Percentiles rank a stretch among this genome's conserved stretches.
These are phyloP conservation scores for Mormyrops attenuatus DNA, from an alignment of 2,797 vertebrate species.

Conservation along the genomic window DNA sequence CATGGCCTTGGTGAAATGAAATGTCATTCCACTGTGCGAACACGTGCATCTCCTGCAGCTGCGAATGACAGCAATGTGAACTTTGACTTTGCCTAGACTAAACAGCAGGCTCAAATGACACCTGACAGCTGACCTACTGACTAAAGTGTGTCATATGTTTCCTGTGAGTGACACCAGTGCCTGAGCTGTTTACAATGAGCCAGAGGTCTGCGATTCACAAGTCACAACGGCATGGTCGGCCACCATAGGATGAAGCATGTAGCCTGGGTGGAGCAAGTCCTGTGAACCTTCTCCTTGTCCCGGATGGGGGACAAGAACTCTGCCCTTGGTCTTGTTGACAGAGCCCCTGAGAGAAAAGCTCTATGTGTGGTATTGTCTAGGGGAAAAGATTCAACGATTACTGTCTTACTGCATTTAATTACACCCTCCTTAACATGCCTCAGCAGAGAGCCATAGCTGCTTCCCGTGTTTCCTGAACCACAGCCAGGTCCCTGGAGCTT, in stretches of 20 bases:
- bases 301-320: background rate
- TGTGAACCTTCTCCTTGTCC: background rate
- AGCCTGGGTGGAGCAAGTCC: background rate
- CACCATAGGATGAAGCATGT: background rate
- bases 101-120: background rate
- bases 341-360: background rate
- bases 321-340: background rate
- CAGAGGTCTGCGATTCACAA: background rate
- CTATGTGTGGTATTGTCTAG: background rate
- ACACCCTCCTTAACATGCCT: background rate
- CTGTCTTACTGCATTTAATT: background rate
- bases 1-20: background rate
- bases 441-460: background rate
- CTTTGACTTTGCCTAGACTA: background rate
- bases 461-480: background rate
- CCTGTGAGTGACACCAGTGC: background rate
- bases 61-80: background rate
- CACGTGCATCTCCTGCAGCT: background rate
- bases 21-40: background rate
- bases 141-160: background rate
- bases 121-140: background rate
- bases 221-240: background rate
- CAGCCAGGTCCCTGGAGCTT: background rate
- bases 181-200: background rate
- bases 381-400: background rate